Conservation (phyloP, 2,113 vertebrate genomes). For the Oceanodroma tethys region DNA sequence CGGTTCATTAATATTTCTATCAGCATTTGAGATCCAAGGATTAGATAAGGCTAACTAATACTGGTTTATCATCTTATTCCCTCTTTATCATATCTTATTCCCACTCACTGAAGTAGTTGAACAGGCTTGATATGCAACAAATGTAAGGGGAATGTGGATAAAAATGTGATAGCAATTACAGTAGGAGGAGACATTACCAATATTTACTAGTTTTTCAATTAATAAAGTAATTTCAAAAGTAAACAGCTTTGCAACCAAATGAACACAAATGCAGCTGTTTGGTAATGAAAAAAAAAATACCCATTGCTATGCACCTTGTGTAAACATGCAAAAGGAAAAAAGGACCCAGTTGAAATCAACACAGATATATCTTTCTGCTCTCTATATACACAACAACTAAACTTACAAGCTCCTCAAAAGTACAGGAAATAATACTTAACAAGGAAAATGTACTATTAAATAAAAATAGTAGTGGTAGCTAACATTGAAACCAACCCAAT, state of each 20-base stretch:
- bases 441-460: neutral
- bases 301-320: neutral
- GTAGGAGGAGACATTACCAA: constrained; percentile 45
- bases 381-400: neutral
- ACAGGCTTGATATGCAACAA: constrained; percentile 31
- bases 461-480: constrained; percentile 20
- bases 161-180: constrained; percentile 45
- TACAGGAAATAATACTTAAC: neutral
- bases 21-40: neutral
- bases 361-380: neutral
- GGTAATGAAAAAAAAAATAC: constrained; percentile 27
- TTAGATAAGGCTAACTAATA: neutral
- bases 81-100: neutral
- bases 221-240: constrained; percentile 57
- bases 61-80: neutral
- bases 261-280: constrained; percentile 54
- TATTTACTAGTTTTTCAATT: constrained; percentile 62
- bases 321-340: neutral
- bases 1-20: constrained; percentile 21
- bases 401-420: neutral
- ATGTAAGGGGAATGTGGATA: neutral
- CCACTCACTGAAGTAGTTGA: neutral
- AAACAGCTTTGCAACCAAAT: constrained; percentile 62
- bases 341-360: neutral
- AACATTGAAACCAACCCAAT: constrained; percentile 9